These are phyloP conservation scores for Raillietiella orientalis DNA, from an alignment of 2,888 invertebrate species.

Conservation along the genomic window DNA sequence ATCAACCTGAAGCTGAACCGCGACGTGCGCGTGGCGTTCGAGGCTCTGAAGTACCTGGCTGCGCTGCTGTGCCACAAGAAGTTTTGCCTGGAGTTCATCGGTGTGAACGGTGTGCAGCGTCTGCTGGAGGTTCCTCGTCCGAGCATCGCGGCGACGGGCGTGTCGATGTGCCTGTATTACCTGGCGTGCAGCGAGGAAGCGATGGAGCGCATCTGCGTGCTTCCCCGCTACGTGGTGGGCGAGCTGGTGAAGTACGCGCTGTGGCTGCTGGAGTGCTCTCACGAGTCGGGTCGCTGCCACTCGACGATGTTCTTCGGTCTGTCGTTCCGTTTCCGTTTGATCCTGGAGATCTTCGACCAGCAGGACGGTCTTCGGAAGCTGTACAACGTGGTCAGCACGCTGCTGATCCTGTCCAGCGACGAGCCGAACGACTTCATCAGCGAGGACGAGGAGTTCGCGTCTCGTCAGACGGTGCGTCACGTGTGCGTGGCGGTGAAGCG, in stretches of 20 bases:
- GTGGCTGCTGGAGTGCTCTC: constrained; percentile 83
- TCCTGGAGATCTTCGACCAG: constrained; percentile 76
- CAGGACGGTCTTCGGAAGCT: constrained; percentile 73
- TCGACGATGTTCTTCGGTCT: constrained; percentile 93
- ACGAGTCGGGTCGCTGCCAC: constrained; percentile 89
- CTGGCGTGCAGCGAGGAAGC: constrained; percentile 89
- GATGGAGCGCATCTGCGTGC: constrained; percentile 72
- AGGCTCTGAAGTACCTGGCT: constrained; percentile 76
- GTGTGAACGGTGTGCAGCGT: constrained; percentile 42
- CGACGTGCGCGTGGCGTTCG: constrained; percentile 77
- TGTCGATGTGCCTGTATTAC: constrained; percentile 83
- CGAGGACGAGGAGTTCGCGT: constrained; percentile 68
- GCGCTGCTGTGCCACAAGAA: constrained; percentile 89
- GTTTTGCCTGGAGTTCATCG: constrained; percentile 82
- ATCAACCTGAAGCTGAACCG: constrained; percentile 33
- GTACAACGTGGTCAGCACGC: constrained; percentile 69
- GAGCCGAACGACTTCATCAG: constrained; percentile 22
- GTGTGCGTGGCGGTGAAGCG: constrained; percentile 61
- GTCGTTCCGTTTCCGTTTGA: constrained; percentile 67
- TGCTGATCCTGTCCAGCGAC: constrained; percentile 47
- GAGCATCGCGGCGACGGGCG: constrained; percentile 80
- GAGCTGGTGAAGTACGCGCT: constrained; percentile 49
- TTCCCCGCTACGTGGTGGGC: constrained; percentile 39
- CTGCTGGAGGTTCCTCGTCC: constrained; percentile 67
- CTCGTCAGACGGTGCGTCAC: constrained; percentile 60